Evolutionary conservation across 1,140 invertebrate species (phyloP), one percentile per base, ranked within the genome.

Genomic region (Arion vulgaris): DNA sequence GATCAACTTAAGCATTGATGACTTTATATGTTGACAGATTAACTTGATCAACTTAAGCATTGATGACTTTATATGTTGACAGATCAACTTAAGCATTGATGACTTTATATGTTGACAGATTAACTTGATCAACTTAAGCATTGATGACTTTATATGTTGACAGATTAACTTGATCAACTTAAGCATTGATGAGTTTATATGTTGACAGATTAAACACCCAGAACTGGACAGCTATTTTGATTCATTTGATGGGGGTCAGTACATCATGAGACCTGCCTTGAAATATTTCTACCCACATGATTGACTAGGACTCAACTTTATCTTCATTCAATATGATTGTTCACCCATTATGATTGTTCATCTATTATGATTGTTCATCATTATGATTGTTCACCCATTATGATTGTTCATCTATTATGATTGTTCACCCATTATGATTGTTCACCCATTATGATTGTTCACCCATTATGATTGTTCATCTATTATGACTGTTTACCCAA

Each of bases 201-300:
- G 68, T 76, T 87, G 34, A 82, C 83, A 92, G 91, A 81, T 92
- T 19, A 83, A 90, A 41, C 91, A 93, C 85, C 91, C 92, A 28
- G 66, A 85, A 26, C 34, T 92, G 36, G 89, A 91, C n/a, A 85
- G 91, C 51, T 92, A 92, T 84, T 93, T 93, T 91, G 91, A 91
- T 74, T 82, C 75, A 13, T 93, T 87, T 88, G 91, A 93, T 85
- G 92, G 92, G 41, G 88, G 85, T 69, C 89, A 90, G 80, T 93
- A 92, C 82, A 85, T 92, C 80, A 89, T 90, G 45, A 84, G 91
- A 49, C 91, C 91, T 15, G 80, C 80, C 38, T n/a, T 81, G 28
- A 81, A 62, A n/a, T 74, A 81, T 32, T 62, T 81, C 49, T 81
- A 81, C 62, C 80, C 80, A 4, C 39, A 51, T 5, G 80, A 81